These are phyloP conservation scores for Trichoplusia ni DNA, from an alignment of 1,140 invertebrate species.

Conservation along the genomic window DNA sequence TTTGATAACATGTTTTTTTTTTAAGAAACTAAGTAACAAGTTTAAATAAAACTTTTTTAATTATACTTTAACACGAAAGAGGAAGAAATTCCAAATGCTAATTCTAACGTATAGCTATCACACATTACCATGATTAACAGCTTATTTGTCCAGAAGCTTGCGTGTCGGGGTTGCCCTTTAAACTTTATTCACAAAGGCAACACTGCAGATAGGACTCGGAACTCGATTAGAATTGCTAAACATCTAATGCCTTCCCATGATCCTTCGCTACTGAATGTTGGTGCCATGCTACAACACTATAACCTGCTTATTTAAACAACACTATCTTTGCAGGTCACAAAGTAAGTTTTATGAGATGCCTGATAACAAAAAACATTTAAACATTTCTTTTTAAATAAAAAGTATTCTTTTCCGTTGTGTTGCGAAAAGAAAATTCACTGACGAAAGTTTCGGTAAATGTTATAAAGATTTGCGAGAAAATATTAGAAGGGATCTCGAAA, in stretches of 20 bases:
- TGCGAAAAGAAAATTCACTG: too few species aligned
- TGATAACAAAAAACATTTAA: too few species aligned
- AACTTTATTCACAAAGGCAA: conserved; percentile 32
- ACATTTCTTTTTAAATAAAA: too few species aligned
- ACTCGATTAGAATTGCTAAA: conserved; percentile 58
- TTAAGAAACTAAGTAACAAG: neutral
- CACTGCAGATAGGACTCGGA: conserved; percentile 32
- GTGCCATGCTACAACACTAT: conserved; percentile 24
- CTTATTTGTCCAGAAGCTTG: conserved; percentile 51
- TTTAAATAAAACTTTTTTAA: neutral
- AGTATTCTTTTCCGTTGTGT: too few species aligned
- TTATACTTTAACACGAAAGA: neutral
- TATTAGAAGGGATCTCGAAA: too few species aligned
- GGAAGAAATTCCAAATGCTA: neutral
- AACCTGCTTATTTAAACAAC: neutral
- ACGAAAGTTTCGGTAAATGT: too few species aligned
- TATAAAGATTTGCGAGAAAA: too few species aligned
- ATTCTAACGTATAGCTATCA: conserved; percentile 25
- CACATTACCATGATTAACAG: conserved; percentile 43
- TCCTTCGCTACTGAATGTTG: too few species aligned
- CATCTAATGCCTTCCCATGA: too few species aligned
- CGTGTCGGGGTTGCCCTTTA: conserved; percentile 44
- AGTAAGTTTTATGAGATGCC: conserved; percentile 23
- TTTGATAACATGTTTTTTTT: neutral
- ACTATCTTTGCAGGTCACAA: conserved; percentile 12